Percentiles rank a stretch among this genome's conserved stretches.
Conservation (phyloP, 2,888 invertebrate species). For the Dolichomitus sp. region DNA sequence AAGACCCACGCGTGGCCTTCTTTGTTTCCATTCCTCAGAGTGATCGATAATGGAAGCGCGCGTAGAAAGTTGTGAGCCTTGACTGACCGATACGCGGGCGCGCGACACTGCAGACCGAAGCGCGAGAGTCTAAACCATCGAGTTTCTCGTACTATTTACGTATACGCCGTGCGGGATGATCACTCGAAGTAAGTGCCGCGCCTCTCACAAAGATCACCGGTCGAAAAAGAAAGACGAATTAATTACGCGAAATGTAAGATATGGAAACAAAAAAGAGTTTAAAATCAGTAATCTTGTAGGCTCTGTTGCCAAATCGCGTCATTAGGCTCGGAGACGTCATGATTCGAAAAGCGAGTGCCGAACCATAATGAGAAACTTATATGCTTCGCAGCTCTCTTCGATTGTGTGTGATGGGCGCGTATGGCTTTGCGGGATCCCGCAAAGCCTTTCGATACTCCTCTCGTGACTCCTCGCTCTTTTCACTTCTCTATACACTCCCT, state of each 20-base stretch:
- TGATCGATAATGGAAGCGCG: constrained; percentile 69
- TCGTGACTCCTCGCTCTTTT: constrained; percentile 27
- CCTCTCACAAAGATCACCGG: background rate
- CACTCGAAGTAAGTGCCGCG: background rate
- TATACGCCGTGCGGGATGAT: background rate
- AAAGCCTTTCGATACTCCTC: constrained; percentile 37
- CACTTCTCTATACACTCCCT: constrained; percentile 33
- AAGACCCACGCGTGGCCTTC: constrained; percentile 67
- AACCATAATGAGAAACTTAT: constrained; percentile 3
- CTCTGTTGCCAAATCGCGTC: background rate
- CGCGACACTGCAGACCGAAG: constrained; percentile 29
- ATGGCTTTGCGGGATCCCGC: constrained; percentile 18
- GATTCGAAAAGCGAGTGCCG: background rate
- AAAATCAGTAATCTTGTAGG: background rate
- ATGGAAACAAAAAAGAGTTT: background rate
- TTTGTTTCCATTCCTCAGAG: constrained; percentile 64
- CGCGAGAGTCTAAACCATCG: background rate
- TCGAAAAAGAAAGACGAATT: background rate
- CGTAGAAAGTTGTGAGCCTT: constrained; percentile 69
- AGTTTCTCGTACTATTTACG: background rate
- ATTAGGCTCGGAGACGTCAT: background rate
- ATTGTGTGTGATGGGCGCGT: constrained; percentile 2
- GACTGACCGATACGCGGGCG: constrained; percentile 66
- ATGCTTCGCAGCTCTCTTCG: background rate
- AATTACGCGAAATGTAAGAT: background rate